Percentiles rank a stretch among this genome's conserved stretches.
These are phyloP conservation scores for Galemys pyrenaicus DNA, from an alignment of 2,113 vertebrate species.

Conservation along the genomic window DNA sequence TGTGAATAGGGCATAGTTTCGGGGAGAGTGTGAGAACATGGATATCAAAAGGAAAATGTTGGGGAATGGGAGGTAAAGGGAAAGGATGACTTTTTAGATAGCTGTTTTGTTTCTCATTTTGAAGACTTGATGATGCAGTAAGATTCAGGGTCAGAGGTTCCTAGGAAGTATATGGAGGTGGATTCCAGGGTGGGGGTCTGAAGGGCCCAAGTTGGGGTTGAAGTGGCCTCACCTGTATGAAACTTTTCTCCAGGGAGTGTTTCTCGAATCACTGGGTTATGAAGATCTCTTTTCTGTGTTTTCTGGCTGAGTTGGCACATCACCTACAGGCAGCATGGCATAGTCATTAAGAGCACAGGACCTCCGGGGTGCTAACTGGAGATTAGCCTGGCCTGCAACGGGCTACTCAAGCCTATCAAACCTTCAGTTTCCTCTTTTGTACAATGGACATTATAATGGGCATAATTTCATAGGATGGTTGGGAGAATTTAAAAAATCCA, in stretches of 20 bases:
- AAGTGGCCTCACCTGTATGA: not conserved
- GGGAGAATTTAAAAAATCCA: not conserved
- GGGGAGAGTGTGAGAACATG: not conserved
- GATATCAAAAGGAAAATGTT: not conserved
- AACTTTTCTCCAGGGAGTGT: not conserved
- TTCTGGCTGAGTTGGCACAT: not conserved
- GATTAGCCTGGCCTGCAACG: not conserved
- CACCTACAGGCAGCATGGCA: accelerated
- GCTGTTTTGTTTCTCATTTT: not conserved
- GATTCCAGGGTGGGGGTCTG: not conserved
- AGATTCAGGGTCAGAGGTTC: not conserved
- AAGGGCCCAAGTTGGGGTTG: not conserved
- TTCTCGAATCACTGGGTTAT: not conserved
- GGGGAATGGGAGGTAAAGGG: not conserved
- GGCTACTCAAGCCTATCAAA: not conserved
- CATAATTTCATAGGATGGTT: not conserved
- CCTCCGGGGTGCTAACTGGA: accelerated
- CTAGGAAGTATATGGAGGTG: not conserved
- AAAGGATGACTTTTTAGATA: not conserved
- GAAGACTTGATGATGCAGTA: not conserved
- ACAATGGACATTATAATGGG: not conserved
- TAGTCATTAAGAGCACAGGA: not conserved
- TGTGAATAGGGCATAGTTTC: not conserved
- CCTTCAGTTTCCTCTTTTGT: not conserved
- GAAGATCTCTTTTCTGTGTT: not conserved